Evolutionary conservation across 2,113 vertebrate species (phyloP).

Genomic region (Vireo altiloquus): DNA sequence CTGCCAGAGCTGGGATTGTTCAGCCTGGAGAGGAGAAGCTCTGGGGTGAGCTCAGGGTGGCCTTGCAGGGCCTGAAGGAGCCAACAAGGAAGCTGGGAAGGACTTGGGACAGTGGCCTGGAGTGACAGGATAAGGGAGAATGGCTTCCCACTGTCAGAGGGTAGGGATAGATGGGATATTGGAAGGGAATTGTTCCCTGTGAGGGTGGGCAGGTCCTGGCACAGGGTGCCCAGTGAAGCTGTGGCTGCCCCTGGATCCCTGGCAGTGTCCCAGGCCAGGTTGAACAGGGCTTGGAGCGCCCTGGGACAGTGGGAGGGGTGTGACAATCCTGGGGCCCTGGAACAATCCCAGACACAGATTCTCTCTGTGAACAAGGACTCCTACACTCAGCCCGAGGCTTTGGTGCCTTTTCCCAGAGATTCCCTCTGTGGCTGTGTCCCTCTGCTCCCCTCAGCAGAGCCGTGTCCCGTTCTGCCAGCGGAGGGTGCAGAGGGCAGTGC

Average conservation of each 20-base stretch:
- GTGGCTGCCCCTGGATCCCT: neutral
- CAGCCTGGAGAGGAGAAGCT: neutral
- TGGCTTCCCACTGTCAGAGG: neutral
- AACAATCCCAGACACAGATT: neutral
- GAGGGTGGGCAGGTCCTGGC: neutral
- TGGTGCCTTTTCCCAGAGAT: neutral
- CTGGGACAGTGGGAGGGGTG: fast-evolving
- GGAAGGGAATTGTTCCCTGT: fast-evolving
- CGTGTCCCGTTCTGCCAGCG: fast-evolving
- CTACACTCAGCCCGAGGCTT: neutral
- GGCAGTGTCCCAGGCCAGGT: neutral
- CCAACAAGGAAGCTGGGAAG: neutral
- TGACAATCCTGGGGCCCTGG: neutral
- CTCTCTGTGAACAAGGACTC: neutral
- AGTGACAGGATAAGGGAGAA: neutral
- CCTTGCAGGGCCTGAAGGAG: neutral
- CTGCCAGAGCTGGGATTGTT: neutral
- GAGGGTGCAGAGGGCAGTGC: neutral
- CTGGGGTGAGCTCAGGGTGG: fast-evolving
- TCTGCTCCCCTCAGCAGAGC: neutral
- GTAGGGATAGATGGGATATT: neutral
- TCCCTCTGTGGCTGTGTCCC: neutral
- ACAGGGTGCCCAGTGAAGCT: neutral
- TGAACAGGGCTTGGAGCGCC: neutral
- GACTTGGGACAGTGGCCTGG: neutral